Base-by-base conservation (phyloP, 2,888 invertebrate genomes). In the Hermodice carunculata region DNA sequence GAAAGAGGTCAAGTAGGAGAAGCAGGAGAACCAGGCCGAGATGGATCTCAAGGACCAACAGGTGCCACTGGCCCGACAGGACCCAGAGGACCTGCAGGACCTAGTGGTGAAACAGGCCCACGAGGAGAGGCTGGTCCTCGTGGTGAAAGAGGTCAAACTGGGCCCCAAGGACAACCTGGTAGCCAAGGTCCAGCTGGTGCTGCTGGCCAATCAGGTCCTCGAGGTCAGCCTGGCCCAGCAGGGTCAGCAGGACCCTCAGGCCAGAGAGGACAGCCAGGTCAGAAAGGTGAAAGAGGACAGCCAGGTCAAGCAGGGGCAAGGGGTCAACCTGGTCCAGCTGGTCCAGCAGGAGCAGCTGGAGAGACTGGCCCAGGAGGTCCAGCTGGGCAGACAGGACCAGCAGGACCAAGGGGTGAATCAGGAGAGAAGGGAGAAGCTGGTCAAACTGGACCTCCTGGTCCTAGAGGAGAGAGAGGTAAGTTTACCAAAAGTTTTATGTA, bases 11-110 rank as follows among this genome's bases (percentile, higher is more conserved):
- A 31, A 26, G 57, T 24, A 11, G 68, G 74, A 53, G 61, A 57
- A 26, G 40, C 49, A 11, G 74, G 74, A 11, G 58, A 66, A 6
- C 32, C 24, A 22, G 74, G 74, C 37, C 29, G 57, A 31, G 32
- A 40, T 43, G 73, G 73, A 14, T n/a, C 29, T 14, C 52, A 17
- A 11, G 52, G 52, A 8, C 3, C 4, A 22, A 4, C 5, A 4
- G 70, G 70, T 17, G 43, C 37, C n/a, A 29, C 34, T 24, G 68
- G 68, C 19, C 42, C 32, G 17, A 19, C 61, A 28, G 67, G 67
- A 34, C 1, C n/a, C 26, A 40, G 51, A 37, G 67, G 67, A 11
- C 17, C n/a, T n/a, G n/a, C n/a, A n/a, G n/a, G n/a, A n/a, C n/a
- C n/a, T n/a, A n/a, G n/a, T n/a, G n/a, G n/a, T n/a, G n/a, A n/a